Evolutionary conservation across 2,888 invertebrate species (phyloP).

Genomic region (Aromia moschata): DNA sequence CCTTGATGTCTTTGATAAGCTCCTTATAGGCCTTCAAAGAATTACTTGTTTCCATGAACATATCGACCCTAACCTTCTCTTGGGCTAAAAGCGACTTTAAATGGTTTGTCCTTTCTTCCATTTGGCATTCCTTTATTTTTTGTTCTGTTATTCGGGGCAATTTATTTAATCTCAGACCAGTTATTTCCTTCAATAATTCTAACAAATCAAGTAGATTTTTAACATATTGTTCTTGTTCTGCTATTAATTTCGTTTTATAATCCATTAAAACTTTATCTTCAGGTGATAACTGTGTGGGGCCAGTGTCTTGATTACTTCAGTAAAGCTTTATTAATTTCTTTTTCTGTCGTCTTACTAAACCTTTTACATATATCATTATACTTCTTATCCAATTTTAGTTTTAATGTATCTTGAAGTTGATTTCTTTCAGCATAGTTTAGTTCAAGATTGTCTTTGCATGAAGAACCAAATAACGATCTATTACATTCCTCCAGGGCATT

Average conservation of each 20-base stretch:
- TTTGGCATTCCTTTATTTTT: slow-evolving; percentile 56
- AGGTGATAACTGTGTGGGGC: slow-evolving; percentile 28
- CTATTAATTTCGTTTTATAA: slow-evolving; percentile 58
- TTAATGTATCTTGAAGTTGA: slow-evolving; percentile 34
- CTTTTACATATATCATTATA: slow-evolving; percentile 48
- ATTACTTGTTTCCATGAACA: slow-evolving; percentile 61
- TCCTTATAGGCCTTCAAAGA: slow-evolving; percentile 61
- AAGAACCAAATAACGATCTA: slow-evolving; percentile 32
- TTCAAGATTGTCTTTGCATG: slow-evolving; percentile 40
- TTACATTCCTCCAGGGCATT: slow-evolving; percentile 16
- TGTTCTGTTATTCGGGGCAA: slow-evolving; percentile 53
- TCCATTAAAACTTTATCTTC: slow-evolving; percentile 41
- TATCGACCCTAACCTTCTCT: slow-evolving; percentile 51
- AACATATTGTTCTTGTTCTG: slow-evolving; percentile 56
- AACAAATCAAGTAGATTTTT: slow-evolving; percentile 52
- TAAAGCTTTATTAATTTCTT: slow-evolving; percentile 36
- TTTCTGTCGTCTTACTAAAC: slow-evolving; percentile 34
- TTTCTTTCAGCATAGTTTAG: slow-evolving; percentile 57
- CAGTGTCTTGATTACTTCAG: slow-evolving; percentile 21
- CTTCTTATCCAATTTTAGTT: slow-evolving; percentile 49
- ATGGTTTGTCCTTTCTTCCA: slow-evolving; percentile 57
- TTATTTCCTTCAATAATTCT: slow-evolving; percentile 57
- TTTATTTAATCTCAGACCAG: slow-evolving; percentile 54
- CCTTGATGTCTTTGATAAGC: slow-evolving; percentile 57
- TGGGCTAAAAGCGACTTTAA: slow-evolving; percentile 55